These are phyloP conservation scores for Creontiades dilutus DNA, from an alignment of 2,888 invertebrate species.

Conservation along the genomic window DNA sequence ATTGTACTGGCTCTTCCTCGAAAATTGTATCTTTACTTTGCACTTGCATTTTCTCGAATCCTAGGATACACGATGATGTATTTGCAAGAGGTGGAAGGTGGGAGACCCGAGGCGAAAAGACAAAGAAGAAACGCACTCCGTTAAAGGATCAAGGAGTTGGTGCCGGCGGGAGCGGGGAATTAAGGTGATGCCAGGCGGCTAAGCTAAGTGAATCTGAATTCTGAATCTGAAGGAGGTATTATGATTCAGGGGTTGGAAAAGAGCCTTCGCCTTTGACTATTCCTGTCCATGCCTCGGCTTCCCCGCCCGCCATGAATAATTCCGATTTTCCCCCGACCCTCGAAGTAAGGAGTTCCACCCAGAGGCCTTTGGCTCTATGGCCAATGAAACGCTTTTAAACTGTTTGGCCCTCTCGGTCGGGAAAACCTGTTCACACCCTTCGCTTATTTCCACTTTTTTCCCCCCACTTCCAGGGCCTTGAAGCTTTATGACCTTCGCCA, in stretches of 20 bases:
- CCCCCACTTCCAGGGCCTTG: neutral
- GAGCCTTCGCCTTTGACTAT: constrained; percentile 35
- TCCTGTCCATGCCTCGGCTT: constrained; percentile 23
- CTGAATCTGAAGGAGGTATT: constrained; percentile 29
- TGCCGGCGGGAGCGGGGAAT: neutral
- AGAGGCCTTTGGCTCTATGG: neutral
- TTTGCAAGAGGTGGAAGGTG: neutral
- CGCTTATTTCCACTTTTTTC: neutral
- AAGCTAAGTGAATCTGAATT: constrained; percentile 46
- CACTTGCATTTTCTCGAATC: too few species aligned
- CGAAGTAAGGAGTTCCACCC: neutral
- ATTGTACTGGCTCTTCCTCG: too few species aligned
- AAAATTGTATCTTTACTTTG: too few species aligned
- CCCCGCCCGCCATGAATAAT: constrained; percentile 43
- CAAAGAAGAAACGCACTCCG: neutral
- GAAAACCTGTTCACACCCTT: constrained; percentile 24
- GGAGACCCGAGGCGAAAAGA: neutral
- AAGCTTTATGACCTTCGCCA: neutral
- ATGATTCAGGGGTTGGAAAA: constrained; percentile 50
- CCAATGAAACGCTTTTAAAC: constrained; percentile 35
- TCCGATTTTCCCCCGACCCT: neutral
- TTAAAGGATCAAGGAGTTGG: neutral
- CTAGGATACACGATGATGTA: too few species aligned
- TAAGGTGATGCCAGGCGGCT: neutral
- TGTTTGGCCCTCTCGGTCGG: neutral